Percentiles rank a stretch among this genome's conserved stretches.
These are phyloP conservation scores for Pomacea canaliculata DNA, from an alignment of 2,888 invertebrate genomes.

Conservation along the genomic window DNA sequence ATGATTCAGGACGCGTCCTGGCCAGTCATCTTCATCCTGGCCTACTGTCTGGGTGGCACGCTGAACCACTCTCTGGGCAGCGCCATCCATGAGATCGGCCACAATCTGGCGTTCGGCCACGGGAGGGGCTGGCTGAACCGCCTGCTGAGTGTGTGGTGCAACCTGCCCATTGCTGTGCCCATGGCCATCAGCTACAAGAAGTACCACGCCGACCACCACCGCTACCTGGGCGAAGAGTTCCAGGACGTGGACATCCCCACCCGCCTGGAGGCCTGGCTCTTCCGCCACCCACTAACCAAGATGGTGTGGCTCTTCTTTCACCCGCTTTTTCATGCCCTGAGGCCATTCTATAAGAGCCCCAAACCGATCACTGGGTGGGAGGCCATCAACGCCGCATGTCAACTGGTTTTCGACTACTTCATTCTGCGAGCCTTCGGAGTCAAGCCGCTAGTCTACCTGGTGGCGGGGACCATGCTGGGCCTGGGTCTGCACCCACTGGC, in stretches of 20 bases:
- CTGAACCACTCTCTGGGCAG: constrained; percentile 68
- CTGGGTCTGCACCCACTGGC: constrained; percentile 68
- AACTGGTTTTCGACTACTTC: constrained; percentile 55
- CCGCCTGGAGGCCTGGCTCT: constrained; percentile 62
- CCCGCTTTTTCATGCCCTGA: constrained; percentile 64
- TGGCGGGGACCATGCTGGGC: constrained; percentile 62
- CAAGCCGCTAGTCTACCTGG: constrained; percentile 61
- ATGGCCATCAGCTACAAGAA: constrained; percentile 69
- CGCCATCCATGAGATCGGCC: constrained; percentile 69
- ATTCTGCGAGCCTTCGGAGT: constrained; percentile 57
- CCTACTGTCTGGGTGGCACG: constrained; percentile 63
- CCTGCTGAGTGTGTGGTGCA: constrained; percentile 63
- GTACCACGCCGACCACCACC: constrained; percentile 69
- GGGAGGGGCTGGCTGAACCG: constrained; percentile 43
- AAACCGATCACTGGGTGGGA: constrained; percentile 63
- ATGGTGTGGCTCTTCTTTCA: constrained; percentile 66
- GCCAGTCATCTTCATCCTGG: constrained; percentile 52
- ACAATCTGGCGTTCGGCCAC: constrained; percentile 69
- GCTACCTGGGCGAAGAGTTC: constrained; percentile 66
- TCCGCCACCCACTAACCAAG: constrained; percentile 65
- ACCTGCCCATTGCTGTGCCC: constrained; percentile 66
- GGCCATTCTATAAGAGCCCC: constrained; percentile 68
- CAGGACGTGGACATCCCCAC: constrained; percentile 69
- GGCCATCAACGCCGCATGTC: constrained; percentile 58
- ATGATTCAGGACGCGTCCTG: constrained; percentile 58